Evolutionary conservation across 2,113 vertebrate genomes (phyloP), one percentile per base, ranked within the genome.

Genomic region (Cyprinodon tularosa): DNA sequence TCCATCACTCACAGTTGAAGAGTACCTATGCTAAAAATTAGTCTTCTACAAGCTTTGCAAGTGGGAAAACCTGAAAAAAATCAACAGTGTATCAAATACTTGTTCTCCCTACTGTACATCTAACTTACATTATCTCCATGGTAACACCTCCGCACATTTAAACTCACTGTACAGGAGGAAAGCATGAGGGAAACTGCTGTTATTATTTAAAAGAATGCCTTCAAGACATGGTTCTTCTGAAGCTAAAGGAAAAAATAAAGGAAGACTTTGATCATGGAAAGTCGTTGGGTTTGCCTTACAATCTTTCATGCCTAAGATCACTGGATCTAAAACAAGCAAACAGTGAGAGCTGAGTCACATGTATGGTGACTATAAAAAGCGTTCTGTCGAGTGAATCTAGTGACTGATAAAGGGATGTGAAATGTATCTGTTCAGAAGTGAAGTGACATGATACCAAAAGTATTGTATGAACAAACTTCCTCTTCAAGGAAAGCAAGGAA

Each of bases 381-480:
- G 47, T 15, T 50, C 48, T 50, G 48, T 42, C 4, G 42, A 4
- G 42, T 42, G 42, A 9, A 71, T 80, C 78, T 42, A 37, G 22
- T 37, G 53, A 71, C 68, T 63, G 62, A 69, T 68, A 17, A 64
- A 70, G 36, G 67, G 59, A 88, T 65, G 80, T 82, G 76, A 76
- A 77, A 10, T n/a, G 62, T 53, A 53, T 84, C n/a, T 73, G 77
- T 37, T 44, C 68, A 68, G 72, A 70, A 88, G 78, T 84, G 72
- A 70, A 88, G 77, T 84, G 88, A 77, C 89, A 88, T 89, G 88
- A 92, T 90, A 29, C 29, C 29, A 29, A 29, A 29, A 29, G 29
- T 29, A 29, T 29, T 29, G 2, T 29, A 29, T 29, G 29, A 29
- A 29, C 29, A 29, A 29, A 29, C 29, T 29, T 29, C 29, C 29